Base-by-base conservation (phyloP, 2,113 vertebrate species). In the Ophthalmolycus amberensis region DNA sequence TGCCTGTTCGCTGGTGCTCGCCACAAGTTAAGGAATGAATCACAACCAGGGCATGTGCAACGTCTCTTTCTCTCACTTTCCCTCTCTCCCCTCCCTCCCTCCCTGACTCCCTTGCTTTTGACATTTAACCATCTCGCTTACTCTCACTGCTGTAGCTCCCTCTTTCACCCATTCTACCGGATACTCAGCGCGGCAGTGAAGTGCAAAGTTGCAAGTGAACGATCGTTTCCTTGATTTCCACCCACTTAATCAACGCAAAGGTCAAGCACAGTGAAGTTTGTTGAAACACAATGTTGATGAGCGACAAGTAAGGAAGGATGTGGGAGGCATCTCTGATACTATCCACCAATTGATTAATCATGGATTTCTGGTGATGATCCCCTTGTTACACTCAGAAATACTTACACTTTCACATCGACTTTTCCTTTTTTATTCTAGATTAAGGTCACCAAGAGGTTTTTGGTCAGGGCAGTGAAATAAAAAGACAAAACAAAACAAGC, bases 1-100 rank as follows among this genome's bases (percentile, higher is more conserved):
- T 95, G 94, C 92, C 94, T 94, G 91, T 94, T 94, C 93, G 85
- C 80, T 93, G 92, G 91, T 91, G 78, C 93, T 94, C 64, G 89
- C 93, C 93, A 92, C 95, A 95, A 94, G 88, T 94, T 83, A 87
- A 93, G 91, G 92, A 94, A 95, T 95, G 95, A 95, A 95, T 95
- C 95, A 94, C 90, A 90, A 93, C 77, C 92, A 85, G 91, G 80
- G 86, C 93, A 95, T 95, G 93, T 94, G 94, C 91, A 91, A 85
- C 65, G 87, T 90, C 93, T 93, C 86, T 83, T 77, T 89, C 84
- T 86, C 87, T 88, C 84, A 84, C 84, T 93, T 85, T 84, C 89
- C 84, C 83, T 85, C 74, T 77, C 79, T 82, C 65, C 71, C 73
- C 62, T 82, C 76, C 80, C 56, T 84, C 76, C 80, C 80, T 83